Evolutionary conservation across 2,888 invertebrate genomes (phyloP), one percentile per base, ranked within the genome.

Genomic region (Ochropacha duplaris): DNA sequence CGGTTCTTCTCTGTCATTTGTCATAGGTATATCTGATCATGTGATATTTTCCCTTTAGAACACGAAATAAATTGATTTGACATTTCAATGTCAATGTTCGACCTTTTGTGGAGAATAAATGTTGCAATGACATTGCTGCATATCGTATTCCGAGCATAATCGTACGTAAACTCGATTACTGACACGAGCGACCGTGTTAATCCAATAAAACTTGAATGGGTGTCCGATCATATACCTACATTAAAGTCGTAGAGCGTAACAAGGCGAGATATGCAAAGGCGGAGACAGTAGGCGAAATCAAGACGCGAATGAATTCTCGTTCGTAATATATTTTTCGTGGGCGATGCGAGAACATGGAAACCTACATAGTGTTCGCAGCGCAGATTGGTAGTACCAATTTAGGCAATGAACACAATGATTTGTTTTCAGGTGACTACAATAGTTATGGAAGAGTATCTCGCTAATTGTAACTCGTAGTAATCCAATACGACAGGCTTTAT

Each of bases 201-300:
- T 70, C 70, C 70, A 79, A 72, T 74, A 72, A 68, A 66, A 62
- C 62, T 57, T 61, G 70, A 75, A 77, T 71, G 68, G 67, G 63
- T 64, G 65, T 62, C 65, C 61, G 59, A 60, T 59, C 66, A 54
- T 64, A 72, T 11, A 6, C 31, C 2, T 12, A 31, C 12, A 3
- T 12, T 31, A 0, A 31, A 31, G 31, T 31, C 2, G 68, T 51
- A 64, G 62, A 64, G 68, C 69, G 72, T 67, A 67, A 68, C 58
- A 71, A 22, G 31, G 28, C 12, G 61, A 64, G 60, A 69, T 75
- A 76, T 61, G 61, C 65, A 58, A 70, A 62, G 54, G 55, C 58
- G 66, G 60, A 61, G 60, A 68, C 68, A 66, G 71, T 66, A 70
- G 77, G 77, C 69, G 68, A 67, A 69, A 69, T 71, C 66, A 71